Base-by-base conservation (phyloP, 2,888 invertebrate species). In the Pherbina coryleti region DNA sequence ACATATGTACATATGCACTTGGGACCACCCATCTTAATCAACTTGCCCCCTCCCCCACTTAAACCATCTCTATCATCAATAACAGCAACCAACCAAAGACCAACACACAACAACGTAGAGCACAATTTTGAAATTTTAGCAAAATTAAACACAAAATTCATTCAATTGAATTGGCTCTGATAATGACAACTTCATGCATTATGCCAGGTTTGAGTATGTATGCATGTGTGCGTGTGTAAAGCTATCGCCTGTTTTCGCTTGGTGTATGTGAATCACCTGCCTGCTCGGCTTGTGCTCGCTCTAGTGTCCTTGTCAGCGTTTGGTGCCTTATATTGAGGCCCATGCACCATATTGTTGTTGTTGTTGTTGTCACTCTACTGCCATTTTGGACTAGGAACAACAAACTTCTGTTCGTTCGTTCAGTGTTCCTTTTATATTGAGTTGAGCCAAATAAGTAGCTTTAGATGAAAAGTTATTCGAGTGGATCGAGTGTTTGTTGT, bases 111-210 rank as follows among this genome's bases (percentile, higher is more conserved):
- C 49, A 76, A 78, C 77, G 69, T 77, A 81, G 80, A 78, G 82
- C 83, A 83, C 82, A 83, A 84, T 86, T 85, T 83, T 79, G 84
- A 84, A 83, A 83, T 82, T 80, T 70, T 66, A 25, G 53, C 76
- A 81, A 82, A 83, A 86, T 85, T 87, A 84, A 83, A 82, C 83
- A 83, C 82, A 84, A 82, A 87, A 84, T 83, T 85, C 83, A 82
- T 84, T 86, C 82, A 82, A 85, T 84, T 85, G 83, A 86, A 88
- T 85, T 85, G 85, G 82, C 62, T 83, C 85, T 86, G 88, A 83
- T 85, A 85, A 84, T 85, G 86, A 84, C 85, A 85, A 84, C 82
- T 82, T 84, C 82, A 83, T 83, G 84, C 84, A 86, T 84, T 82
- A 85, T 85, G 84, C 84, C 28, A 25, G 49, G 51, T 44, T 81